Evolutionary conservation across 2,888 invertebrate genomes (phyloP).

Genomic region (Stegophylla sp.): DNA sequence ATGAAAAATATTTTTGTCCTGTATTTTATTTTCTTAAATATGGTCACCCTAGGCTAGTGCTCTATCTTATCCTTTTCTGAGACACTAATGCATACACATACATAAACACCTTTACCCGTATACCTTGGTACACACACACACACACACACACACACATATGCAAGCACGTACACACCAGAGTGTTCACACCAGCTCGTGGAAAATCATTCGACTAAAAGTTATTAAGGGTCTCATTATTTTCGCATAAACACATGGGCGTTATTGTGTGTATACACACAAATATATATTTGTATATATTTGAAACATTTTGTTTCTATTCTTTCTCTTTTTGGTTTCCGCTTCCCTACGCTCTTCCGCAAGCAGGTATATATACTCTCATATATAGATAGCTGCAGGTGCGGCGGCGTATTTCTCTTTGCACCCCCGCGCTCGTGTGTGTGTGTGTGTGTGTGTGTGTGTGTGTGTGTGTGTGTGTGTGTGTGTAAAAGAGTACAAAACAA

Average conservation of each 20-base stretch:
- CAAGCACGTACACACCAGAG: too few species aligned
- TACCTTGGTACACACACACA: too few species aligned
- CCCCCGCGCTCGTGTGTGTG: not conserved
- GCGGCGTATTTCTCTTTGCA: not conserved
- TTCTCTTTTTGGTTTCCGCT: not conserved
- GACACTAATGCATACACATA: too few species aligned
- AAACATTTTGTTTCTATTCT: not conserved
- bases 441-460: not conserved
- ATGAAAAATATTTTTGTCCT: too few species aligned
- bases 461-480: not conserved
- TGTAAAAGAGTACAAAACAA: slow-evolving; percentile 7
- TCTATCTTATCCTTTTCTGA: too few species aligned
- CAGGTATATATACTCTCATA: too few species aligned
- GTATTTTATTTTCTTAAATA: too few species aligned
- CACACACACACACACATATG: too few species aligned
- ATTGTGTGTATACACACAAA: not conserved
- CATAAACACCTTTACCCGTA: too few species aligned
- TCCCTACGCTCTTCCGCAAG: not conserved
- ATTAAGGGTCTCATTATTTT: slow-evolving; percentile 18
- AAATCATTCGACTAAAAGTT: slow-evolving; percentile 34
- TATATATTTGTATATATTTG: not conserved
- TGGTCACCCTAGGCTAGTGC: too few species aligned
- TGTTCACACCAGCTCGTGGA: not conserved
- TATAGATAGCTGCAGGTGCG: too few species aligned
- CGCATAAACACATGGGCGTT: not conserved